Evolutionary conservation across 2,113 vertebrate genomes (phyloP), one percentile per base, ranked within the genome.

Genomic region (Tragelaphus buxtoni): DNA sequence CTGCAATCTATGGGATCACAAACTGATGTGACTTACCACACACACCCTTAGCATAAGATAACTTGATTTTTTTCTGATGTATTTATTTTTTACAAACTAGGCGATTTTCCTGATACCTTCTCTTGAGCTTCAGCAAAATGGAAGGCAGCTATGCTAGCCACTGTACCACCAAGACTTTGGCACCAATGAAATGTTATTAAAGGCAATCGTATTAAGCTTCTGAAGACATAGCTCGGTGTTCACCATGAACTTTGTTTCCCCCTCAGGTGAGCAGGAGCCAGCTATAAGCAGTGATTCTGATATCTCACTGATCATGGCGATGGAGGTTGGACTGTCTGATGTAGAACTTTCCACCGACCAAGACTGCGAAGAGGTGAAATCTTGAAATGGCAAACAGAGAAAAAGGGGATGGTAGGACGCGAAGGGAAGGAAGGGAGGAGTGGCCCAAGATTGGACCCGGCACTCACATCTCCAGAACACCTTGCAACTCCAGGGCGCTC

Each of bases 221-320:
- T 87, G 14, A 28, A 81, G 28, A 8, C n/a, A 1, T 7, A 32
- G 22, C 53, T 56, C 14, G 0, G 6, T 39, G 45, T n/a, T 97
- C 58, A 93, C 89, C 1, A 0, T 90, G 63, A 28, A 32, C 74
- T 97, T 87, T 97, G 53, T 98, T 60, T 98, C 61, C 97, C 90
- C 96, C 58, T 53, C 98, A 99, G 99, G 99, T 98, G 99, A 99
- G 88, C 99, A 99, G 96, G 99, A 99, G 97, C 99, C 99, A 82
- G 98, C 99, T 1, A 98, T 99, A 91, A 99, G 99, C 99, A 99
- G 99, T 11, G 99, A 99, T 95, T 99, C 99, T 0, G 99, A 99
- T 98, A 99, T 99, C 53, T 99, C 99, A 0, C 93, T 99, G 93
- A 99, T 99, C 88, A 98, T 99, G 99, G 99, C 99, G 0, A 98